Base-by-base conservation (phyloP, 2,888 invertebrate species). In the Antheraea assamensis region DNA sequence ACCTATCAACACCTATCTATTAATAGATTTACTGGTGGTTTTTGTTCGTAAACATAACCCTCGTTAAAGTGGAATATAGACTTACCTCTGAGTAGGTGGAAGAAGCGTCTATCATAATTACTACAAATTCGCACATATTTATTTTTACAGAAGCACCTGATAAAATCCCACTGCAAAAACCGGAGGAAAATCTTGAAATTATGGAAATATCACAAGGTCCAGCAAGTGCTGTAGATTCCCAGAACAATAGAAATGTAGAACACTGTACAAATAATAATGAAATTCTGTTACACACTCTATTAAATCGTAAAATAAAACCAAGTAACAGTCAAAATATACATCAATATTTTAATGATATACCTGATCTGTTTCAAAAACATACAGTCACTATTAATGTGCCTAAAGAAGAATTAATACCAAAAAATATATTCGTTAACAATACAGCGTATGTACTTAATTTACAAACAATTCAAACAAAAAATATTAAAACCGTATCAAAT, bases 401-500 rank as follows among this genome's bases (percentile, higher is more conserved):
- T 2, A 83, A 87, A 5, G 85, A 86, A 74, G 74, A 84, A 73
- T 83, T 81, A 71, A 78, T 93, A 72, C 94, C 94, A 15, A 80
- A 85, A 76, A 89, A 88, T 77, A 82, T 93, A 72, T 84, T 82
- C 73, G 82, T 91, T n/a, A 88, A 86, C 74, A 88, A 88, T 72
- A 75, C 83, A 13, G 77, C 75, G n/a, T 93, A 92, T 79, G 79
- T 80, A 3, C 73, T 94, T 1, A 88, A 92, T 80, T 52, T 92
- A 35, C 78, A 84, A 21, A 83, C 79, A 72, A 76, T 92, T 19
- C 81, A 77, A 74, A 80, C 77, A 17, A 88, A 81, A 76, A 75
- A 78, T n/a, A 58, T 66, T 8, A 79, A 73, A 55, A 73, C 80
- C 3, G 35, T 76, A 8, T 81, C 85, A 8, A 76, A 78, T n/a